Percentiles rank a stretch among this genome's conserved stretches.
phyloP scores from a whole-genome alignment of 2,797 vertebrate genomes.

The Dermochelys coriacea region DNA sequence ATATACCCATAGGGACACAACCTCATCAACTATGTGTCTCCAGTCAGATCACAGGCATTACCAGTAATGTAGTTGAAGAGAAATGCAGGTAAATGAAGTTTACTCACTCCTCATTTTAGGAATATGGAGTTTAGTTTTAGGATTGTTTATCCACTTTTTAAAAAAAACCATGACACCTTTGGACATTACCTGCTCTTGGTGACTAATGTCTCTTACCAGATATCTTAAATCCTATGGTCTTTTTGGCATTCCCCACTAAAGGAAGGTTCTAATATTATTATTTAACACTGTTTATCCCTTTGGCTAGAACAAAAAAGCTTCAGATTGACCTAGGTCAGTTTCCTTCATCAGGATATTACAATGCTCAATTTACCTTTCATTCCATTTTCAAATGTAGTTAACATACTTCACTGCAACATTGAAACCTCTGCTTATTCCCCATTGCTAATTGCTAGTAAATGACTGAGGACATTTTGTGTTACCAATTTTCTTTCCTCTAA shows the following conservation, averaged over 20 bases:
- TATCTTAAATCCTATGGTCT: not conserved
- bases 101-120: not conserved
- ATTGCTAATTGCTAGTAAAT: not conserved
- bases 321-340: slow-evolving; percentile 9
- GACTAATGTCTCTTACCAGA: not conserved
- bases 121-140: not conserved
- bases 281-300: not conserved
- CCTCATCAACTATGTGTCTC: not conserved
- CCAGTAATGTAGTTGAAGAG: not conserved
- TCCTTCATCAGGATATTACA: not conserved
- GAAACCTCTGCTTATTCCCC: not conserved
- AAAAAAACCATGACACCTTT: not conserved
- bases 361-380: slow-evolving; percentile 30
- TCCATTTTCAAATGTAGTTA: slow-evolving; percentile 35
- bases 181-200: not conserved
- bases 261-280: slow-evolving; percentile 20
- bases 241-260: not conserved
- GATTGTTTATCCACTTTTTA: not conserved
- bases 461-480: not conserved
- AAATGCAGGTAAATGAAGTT: not conserved
- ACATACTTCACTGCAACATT: slow-evolving; percentile 55
- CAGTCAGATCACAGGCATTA: not conserved
- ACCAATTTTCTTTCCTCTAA: not conserved
- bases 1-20: rapidly evolving
- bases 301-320: slow-evolving; percentile 19